Conservation (phyloP, 2,797 vertebrate species). For the Oreonectes daqikongensis region DNA sequence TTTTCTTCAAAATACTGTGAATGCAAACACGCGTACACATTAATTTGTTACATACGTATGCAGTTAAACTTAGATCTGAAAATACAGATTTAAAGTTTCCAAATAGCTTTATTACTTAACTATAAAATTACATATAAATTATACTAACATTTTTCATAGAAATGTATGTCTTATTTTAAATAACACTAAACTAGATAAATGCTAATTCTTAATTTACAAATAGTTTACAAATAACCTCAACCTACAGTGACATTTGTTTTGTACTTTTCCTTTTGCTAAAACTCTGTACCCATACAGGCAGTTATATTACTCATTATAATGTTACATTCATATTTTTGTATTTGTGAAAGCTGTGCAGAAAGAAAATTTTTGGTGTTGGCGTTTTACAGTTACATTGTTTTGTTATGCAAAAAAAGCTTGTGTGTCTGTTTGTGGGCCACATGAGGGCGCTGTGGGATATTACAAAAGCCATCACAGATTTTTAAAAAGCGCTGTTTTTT, state of each 20-base stretch:
- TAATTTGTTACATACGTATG: constrained; percentile 3
- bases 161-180: constrained; percentile 11
- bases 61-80: background rate
- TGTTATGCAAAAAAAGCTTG: background rate
- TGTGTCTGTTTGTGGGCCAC: constrained; percentile 8
- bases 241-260: background rate
- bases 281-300: background rate
- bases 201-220: too few species aligned
- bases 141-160: background rate
- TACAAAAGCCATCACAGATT: background rate
- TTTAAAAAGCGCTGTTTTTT: background rate
- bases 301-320: background rate
- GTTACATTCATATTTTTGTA: background rate
- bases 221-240: background rate
- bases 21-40: background rate
- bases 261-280: background rate
- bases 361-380: background rate
- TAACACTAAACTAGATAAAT: background rate
- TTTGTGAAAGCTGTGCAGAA: constrained; percentile 14
- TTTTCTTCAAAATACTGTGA: constrained; percentile 11
- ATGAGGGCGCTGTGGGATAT: constrained; percentile 36
- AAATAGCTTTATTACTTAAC: constrained; percentile 1
- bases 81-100: background rate
- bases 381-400: background rate
- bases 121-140: background rate